Evolutionary conservation across 2,888 invertebrate species (phyloP), one percentile per base, ranked within the genome.

Genomic region (Halictus quadricinctus): DNA sequence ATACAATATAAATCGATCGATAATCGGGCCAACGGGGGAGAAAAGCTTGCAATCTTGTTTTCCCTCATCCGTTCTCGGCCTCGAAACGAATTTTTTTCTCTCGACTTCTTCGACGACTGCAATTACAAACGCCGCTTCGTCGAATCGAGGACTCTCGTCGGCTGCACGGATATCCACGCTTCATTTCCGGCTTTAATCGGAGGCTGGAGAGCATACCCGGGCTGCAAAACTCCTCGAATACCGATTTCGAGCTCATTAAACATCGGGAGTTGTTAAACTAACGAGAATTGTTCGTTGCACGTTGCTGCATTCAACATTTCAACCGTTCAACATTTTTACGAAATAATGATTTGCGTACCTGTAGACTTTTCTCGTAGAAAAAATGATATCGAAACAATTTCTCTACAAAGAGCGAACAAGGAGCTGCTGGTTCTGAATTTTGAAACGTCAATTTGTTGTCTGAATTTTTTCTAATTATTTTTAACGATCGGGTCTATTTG

Each of bases 151-250:
- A 82, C 76, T 76, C 50, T 73, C 76, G 72, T 21, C 36, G 58
- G 43, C 72, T 50, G 86, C 72, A 46, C 50, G 76, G 83, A 72
- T 81, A 76, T 76, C 72, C 80, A 84, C 82, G 80, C 76, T 76
- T 79, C 84, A 88, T 84, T 88, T 87, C 87, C 82, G 79, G 66
- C 75, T 84, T 79, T 88, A 88, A 88, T 88, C 84, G 82, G 79
- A 88, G 72, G 75, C 84, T 78, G 77, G 78, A 76, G 60, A 50
- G 15, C 13, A 66, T 46, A 36, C 72, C 64, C 64, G 64, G 29
- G 15, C 7, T 50, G 72, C 12, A n/a, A 73, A 79, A 46, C 41
- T 41, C 64, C 64, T 64, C 64, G 64, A 29, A 29, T 25, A 12
- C 29, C 64, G 25, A 29, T 64, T 15, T 29, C 64, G 29, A 64